Evolutionary conservation across 1,140 invertebrate genomes (phyloP), one percentile per base, ranked within the genome.

Genomic region (Brachionus plicatilis): DNA sequence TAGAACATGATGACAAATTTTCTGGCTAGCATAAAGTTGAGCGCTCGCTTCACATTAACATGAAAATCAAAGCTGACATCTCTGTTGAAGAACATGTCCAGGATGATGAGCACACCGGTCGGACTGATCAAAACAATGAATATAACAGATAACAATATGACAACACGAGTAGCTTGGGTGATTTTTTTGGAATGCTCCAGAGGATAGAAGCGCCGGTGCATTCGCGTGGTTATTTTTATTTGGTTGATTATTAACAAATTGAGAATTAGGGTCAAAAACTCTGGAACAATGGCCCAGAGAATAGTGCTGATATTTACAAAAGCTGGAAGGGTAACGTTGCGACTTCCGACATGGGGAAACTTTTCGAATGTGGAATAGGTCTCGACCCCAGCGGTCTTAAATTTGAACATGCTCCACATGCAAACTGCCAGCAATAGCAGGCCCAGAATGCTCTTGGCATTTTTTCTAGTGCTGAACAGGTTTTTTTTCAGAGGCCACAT

Each of bases 51-150:
- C 7, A 70, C 20, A 72, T 17, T 53, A 5, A 33, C n/a, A 37
- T 29, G 27, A 27, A 24, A 37, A 50, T 33, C 47, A 33, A 65
- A 50, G 27, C 20, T 43, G 3, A 56, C 47, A 45, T 72, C 12
- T 17, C 37, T 14, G 17, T 68, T 68, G 14, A 43, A 37, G 8
- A 43, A 33, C 37, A 68, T 68, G 17, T 83, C 37, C 14, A 24
- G 11, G 41, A 82, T 65, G 11, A 43, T 27, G 24, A 50, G 66
- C 33, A 83, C 33, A 56, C 82, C 82, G 17, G 68, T 68, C 0
- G 82, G 82, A 47, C 60, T 83, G 9, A 68, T 50, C 20, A 83
- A 56, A 53, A 68, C 24, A 72, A 83, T 50, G 20, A 83, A 83
- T 41, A 72, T 53, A 72, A 83, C 37, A 33, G 82, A 68, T 29